Base-by-base conservation (phyloP, 2,797 vertebrate species). In the Melopsittacus undulatus region DNA sequence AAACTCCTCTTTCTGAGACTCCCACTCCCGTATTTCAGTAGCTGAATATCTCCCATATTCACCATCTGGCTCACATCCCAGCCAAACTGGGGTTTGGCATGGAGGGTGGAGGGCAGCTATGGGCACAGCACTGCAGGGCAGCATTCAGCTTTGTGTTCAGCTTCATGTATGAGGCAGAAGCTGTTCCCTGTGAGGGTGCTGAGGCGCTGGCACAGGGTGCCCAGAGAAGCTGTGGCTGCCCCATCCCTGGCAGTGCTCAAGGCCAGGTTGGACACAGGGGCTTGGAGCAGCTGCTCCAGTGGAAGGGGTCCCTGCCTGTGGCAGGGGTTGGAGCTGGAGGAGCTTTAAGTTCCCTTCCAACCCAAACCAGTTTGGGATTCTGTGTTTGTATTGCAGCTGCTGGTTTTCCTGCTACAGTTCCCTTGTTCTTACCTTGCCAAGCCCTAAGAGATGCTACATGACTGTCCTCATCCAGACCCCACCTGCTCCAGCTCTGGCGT, bases 401-500 rank as follows among this genome's bases (percentile, higher is more conserved):
- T 66, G 0, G 5, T 64, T 40, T 56, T 51, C 69, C 29, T 23
- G 69, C 42, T 52, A 14, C 20, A 42, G 21, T 36, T 63, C 54
- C 34, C 38, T 18, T 7, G 14, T 22, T 46, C 17, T 57, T 2
- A 9, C n/a, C 74, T 63, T 9, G 26, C 20, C 17, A 36, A 59
- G 49, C 9, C 24, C 46, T 45, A 27, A 26, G 11, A 57, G 43
- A 51, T 6, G 5, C n/a, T 34, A 24, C n/a, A 24, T 19, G 26
- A 29, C 40, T 17, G 10, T 34, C 17, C 45, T 26, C 45, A 27
- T 40, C 48, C 32, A 27, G 38, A 43, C 11, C 32, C 26, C 27
- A 13, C 5, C 5, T 0, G 0, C 57, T 42, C 21, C 67, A 38
- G 56, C 57, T 45, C 70, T 81, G 17, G 1, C 42, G 54, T 10